phyloP scores from a whole-genome alignment of 2,113 vertebrate species.

The Toxostoma redivivum region DNA sequence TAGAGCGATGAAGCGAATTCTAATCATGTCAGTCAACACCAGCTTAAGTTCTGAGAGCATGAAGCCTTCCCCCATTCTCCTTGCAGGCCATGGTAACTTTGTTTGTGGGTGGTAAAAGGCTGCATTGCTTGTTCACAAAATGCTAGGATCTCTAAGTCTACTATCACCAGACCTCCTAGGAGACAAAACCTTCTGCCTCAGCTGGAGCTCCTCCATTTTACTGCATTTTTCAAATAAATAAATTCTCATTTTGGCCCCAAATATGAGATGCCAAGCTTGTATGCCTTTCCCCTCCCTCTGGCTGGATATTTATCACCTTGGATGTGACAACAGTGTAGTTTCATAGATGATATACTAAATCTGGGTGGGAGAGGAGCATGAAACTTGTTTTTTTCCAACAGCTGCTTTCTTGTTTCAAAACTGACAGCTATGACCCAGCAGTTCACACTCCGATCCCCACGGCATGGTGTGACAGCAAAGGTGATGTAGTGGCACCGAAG shows the following conservation, averaged over 20 bases:
- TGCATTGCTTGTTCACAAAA: not conserved
- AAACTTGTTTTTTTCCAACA: not conserved
- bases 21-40: not conserved
- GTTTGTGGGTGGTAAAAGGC: not conserved
- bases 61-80: not conserved
- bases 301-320: not conserved
- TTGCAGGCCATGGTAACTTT: rapidly evolving
- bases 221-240: not conserved
- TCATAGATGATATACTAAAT: not conserved
- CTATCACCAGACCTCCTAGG: not conserved
- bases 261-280: not conserved
- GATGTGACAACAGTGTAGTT: not conserved
- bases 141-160: not conserved
- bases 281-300: rapidly evolving
- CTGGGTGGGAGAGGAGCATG: not conserved
- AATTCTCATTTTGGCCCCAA: not conserved
- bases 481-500: not conserved
- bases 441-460: not conserved
- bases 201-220: not conserved
- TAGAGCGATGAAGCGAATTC: not conserved
- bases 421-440: not conserved
- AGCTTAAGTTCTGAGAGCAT: not conserved
- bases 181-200: not conserved
- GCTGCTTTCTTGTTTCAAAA: not conserved
- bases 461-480: not conserved